phyloP scores from a whole-genome alignment of 1,140 invertebrate genomes.

The Acromyrmex echinatior region DNA sequence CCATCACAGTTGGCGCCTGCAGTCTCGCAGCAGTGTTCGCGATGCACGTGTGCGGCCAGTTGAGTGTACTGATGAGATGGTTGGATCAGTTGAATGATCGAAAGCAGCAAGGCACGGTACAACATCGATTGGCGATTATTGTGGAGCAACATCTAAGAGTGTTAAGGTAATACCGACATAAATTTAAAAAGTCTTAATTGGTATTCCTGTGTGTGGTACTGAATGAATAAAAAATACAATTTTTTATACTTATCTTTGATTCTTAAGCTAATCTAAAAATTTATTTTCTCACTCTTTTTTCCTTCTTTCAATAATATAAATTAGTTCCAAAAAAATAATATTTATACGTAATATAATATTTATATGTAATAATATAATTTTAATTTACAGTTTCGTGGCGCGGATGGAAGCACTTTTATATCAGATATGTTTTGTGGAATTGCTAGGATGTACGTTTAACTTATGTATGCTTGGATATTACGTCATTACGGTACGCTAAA shows the following conservation, averaged over 20 bases:
- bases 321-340: neutral
- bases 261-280: neutral
- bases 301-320: neutral
- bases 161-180: slow-evolving; percentile 62
- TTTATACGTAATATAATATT: neutral
- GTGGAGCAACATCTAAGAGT: slow-evolving; percentile 74
- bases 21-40: slow-evolving; percentile 69
- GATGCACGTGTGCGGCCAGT: slow-evolving; percentile 71
- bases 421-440: slow-evolving; percentile 78
- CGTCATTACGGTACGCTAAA: slow-evolving; percentile 73
- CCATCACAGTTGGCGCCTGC: slow-evolving; percentile 58
- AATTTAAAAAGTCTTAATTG: neutral
- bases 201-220: neutral
- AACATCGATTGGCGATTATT: slow-evolving; percentile 50
- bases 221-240: neutral
- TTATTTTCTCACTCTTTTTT: neutral
- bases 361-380: neutral
- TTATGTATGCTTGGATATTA: slow-evolving; percentile 80
- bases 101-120: neutral
- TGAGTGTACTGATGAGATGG: slow-evolving; percentile 56
- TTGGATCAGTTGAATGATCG: neutral
- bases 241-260: no score
- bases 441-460: slow-evolving; percentile 79
- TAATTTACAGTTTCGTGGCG: slow-evolving; percentile 71
- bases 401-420: slow-evolving; percentile 74